Evolutionary conservation across 2,888 invertebrate genomes (phyloP).

Genomic region (Sphinx pinastri): DNA sequence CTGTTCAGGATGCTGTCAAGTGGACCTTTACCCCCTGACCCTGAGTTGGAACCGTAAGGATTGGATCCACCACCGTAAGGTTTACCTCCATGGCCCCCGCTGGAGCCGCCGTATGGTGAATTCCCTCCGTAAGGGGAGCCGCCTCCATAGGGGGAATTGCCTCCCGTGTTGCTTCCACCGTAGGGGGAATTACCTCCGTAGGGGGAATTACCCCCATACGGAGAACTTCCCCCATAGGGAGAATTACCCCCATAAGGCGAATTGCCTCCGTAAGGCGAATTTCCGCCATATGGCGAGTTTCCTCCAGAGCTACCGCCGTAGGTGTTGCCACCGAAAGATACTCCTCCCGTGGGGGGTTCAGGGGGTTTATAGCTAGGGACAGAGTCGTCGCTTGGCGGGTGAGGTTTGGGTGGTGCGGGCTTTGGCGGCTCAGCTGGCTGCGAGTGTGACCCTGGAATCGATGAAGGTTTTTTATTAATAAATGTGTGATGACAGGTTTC

Average conservation of each 20-base stretch:
- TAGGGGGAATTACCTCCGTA: constrained; percentile 38
- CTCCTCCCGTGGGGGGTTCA: constrained; percentile 60
- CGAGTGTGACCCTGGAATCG: constrained; percentile 68
- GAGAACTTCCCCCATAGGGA: constrained; percentile 38
- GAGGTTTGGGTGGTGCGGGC: constrained; percentile 58
- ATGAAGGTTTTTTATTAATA: neutral
- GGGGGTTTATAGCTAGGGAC: constrained; percentile 76
- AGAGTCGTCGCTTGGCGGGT: constrained; percentile 60
- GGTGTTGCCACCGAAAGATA: constrained; percentile 48
- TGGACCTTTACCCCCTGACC: constrained; percentile 40
- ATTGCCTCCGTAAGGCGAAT: constrained; percentile 37
- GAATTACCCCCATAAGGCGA: constrained; percentile 36
- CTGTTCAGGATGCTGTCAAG: constrained; percentile 61
- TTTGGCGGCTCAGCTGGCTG: constrained; percentile 64
- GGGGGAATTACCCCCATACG: constrained; percentile 39
- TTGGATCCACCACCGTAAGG: constrained; percentile 41
- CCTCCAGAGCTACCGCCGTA: constrained; percentile 34
- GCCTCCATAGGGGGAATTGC: constrained; percentile 39
- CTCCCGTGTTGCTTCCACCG: constrained; percentile 35
- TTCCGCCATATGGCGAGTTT: constrained; percentile 41
- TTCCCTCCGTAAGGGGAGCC: constrained; percentile 38
- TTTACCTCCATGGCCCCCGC: constrained; percentile 49
- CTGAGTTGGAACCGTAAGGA: constrained; percentile 43
- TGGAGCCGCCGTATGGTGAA: constrained; percentile 49
- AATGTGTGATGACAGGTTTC: neutral